These are phyloP conservation scores for Pasiphila rectangulata DNA, from an alignment of 2,888 invertebrate genomes.

Conservation along the genomic window DNA sequence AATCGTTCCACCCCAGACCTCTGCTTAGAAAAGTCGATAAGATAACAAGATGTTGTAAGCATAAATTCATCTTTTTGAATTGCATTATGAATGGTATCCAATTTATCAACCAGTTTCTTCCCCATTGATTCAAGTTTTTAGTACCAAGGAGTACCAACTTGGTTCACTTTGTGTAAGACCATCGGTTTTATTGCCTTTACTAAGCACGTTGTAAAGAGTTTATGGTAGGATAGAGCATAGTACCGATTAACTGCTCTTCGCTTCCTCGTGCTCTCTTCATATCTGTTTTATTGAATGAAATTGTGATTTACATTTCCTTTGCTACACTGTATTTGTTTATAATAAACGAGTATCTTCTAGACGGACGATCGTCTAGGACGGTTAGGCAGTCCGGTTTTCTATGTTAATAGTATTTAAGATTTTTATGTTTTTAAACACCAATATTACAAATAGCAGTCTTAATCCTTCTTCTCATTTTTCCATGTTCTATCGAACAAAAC, in stretches of 20 bases:
- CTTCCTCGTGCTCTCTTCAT: slow-evolving; percentile 10
- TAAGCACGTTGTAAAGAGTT: slow-evolving; percentile 10
- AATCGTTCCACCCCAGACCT: slow-evolving; percentile 4
- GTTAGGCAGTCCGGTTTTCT: not conserved
- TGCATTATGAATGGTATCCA: slow-evolving; percentile 1
- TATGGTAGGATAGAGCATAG: slow-evolving; percentile 10
- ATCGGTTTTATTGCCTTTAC: slow-evolving; percentile 7
- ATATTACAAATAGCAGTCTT: too few relatives aligned
- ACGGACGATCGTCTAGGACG: not conserved
- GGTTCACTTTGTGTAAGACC: not conserved
- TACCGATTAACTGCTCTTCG: slow-evolving; percentile 3
- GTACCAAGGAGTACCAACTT: slow-evolving; percentile 2
- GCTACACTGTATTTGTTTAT: slow-evolving; percentile 6
- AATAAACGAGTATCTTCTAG: slow-evolving; percentile 1
- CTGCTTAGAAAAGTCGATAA: slow-evolving; percentile 3
- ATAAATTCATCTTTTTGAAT: slow-evolving; percentile 6
- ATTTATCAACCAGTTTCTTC: slow-evolving; percentile 5
- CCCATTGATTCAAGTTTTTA: slow-evolving; percentile 5
- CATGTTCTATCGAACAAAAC: too few relatives aligned
- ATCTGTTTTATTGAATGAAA: slow-evolving; percentile 11
- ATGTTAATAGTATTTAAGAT: not conserved
- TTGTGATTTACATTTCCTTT: slow-evolving; percentile 12
- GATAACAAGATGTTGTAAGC: slow-evolving; percentile 4
- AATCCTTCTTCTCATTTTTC: too few relatives aligned
- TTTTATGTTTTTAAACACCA: too few relatives aligned